A percentile compares a stretch with the other conserved stretches of the same genome.
These are phyloP conservation scores for Carettochelys insculpta DNA, from an alignment of 2,113 vertebrate species.

Conservation along the genomic window DNA sequence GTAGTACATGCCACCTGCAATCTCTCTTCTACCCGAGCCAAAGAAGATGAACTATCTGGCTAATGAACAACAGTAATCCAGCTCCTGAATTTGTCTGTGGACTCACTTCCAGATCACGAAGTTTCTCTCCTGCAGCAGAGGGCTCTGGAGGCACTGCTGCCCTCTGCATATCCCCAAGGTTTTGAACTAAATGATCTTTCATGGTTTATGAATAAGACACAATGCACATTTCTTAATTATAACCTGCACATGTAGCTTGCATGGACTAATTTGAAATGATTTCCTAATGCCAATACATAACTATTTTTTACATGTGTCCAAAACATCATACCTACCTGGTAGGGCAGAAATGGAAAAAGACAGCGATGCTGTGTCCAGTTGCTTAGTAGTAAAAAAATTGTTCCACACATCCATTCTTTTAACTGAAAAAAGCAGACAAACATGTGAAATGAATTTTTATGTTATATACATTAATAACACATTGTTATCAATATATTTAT, in stretches of 20 bases:
- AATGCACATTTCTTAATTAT: background rate
- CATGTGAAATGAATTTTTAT: background rate
- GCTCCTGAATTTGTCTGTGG: background rate
- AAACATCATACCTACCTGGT: too few relatives aligned
- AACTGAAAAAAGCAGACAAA: background rate
- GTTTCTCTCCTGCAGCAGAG: background rate
- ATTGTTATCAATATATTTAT: background rate
- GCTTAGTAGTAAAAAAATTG: background rate
- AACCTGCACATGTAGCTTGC: background rate
- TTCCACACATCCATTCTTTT: background rate
- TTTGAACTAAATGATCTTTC: background rate
- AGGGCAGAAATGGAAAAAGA: background rate
- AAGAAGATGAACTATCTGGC: background rate
- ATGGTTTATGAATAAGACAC: background rate
- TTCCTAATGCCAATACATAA: too few relatives aligned
- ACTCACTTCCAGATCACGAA: background rate
- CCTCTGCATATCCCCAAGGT: background rate
- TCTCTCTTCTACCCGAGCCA: background rate
- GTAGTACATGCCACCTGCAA: background rate
- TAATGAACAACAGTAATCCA: accelerated
- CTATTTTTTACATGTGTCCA: too few relatives aligned
- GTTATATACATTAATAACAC: background rate
- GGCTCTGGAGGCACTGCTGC: too few relatives aligned
- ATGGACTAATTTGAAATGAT: background rate
- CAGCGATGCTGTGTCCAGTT: background rate